phyloP scores from a whole-genome alignment of 1,140 invertebrate genomes.

The Marisa cornuarietis region DNA sequence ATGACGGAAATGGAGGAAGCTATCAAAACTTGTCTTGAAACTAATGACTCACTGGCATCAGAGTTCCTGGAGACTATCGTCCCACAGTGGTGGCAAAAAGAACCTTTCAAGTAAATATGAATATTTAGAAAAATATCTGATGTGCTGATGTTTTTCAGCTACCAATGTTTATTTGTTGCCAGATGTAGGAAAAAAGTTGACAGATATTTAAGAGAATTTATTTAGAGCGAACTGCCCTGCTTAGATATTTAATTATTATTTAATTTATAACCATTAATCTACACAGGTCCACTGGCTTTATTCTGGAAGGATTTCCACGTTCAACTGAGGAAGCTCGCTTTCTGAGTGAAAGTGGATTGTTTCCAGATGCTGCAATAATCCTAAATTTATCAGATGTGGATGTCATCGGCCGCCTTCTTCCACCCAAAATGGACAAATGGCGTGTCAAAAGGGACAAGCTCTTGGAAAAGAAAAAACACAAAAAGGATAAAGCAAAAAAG shows the following conservation, averaged over 20 bases:
- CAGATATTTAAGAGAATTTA: too few relatives aligned
- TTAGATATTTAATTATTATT: not conserved
- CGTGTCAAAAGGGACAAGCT: slow-evolving; percentile 58
- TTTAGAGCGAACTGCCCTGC: not conserved
- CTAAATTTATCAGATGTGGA: slow-evolving; percentile 59
- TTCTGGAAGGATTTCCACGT: slow-evolving; percentile 65
- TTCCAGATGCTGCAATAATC: slow-evolving; percentile 62
- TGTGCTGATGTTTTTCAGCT: too few relatives aligned
- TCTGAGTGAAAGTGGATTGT: slow-evolving; percentile 61
- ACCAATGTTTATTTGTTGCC: too few relatives aligned
- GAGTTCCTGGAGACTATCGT: slow-evolving; percentile 63
- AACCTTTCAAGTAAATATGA: slow-evolving; percentile 62
- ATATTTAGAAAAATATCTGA: too few relatives aligned
- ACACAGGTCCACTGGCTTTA: slow-evolving; percentile 62
- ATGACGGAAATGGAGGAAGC: slow-evolving; percentile 65
- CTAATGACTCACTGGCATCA: slow-evolving; percentile 55
- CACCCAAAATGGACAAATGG: slow-evolving; percentile 64
- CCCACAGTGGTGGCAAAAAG: slow-evolving; percentile 62
- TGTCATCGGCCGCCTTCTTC: slow-evolving; percentile 61
- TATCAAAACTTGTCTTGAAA: slow-evolving; percentile 63
- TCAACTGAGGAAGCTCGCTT: slow-evolving; percentile 61
- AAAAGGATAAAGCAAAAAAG: slow-evolving; percentile 62
- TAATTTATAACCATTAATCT: not conserved
- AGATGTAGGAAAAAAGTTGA: too few relatives aligned
- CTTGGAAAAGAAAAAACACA: slow-evolving; percentile 51